Percentiles rank a stretch among this genome's conserved stretches.
These are phyloP conservation scores for Archivesica marissinica DNA, from an alignment of 1,140 invertebrate species.

Conservation along the genomic window DNA sequence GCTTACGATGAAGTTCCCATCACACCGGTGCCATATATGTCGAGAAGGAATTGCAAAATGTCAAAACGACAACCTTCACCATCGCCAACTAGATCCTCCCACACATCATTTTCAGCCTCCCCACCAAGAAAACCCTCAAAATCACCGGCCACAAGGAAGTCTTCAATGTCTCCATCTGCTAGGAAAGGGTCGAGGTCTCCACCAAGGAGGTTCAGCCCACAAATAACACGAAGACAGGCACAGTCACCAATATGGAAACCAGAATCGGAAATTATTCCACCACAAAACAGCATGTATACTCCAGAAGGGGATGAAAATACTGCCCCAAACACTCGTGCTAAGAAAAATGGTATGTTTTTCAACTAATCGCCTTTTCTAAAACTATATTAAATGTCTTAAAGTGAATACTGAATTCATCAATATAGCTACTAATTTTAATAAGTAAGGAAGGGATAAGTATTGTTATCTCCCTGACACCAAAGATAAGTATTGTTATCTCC, in stretches of 20 bases:
- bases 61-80: slow-evolving; percentile 33
- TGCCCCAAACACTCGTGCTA: slow-evolving; percentile 19
- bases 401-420: too few relatives aligned
- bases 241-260: slow-evolving; percentile 59
- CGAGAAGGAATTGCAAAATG: slow-evolving; percentile 17
- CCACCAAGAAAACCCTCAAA: slow-evolving; percentile 9
- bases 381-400: too few relatives aligned
- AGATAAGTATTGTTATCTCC: too few relatives aligned
- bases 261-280: slow-evolving; percentile 64
- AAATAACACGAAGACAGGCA: slow-evolving; percentile 42
- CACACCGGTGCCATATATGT: slow-evolving; percentile 57
- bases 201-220: slow-evolving; percentile 43
- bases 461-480: too few relatives aligned
- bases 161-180: slow-evolving; percentile 51
- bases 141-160: slow-evolving; percentile 14
- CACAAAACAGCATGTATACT: slow-evolving; percentile 68
- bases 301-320: slow-evolving; percentile 62
- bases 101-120: slow-evolving; percentile 29
- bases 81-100: slow-evolving; percentile 23
- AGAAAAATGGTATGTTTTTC: slow-evolving; percentile 3
- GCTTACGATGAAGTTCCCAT: slow-evolving; percentile 58
- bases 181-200: slow-evolving; percentile 60
- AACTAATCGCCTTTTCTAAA: too few relatives aligned
- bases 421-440: too few relatives aligned
- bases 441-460: too few relatives aligned